Base-by-base conservation (phyloP, 2,113 vertebrate species). In the Epinephelus lanceolatus region DNA sequence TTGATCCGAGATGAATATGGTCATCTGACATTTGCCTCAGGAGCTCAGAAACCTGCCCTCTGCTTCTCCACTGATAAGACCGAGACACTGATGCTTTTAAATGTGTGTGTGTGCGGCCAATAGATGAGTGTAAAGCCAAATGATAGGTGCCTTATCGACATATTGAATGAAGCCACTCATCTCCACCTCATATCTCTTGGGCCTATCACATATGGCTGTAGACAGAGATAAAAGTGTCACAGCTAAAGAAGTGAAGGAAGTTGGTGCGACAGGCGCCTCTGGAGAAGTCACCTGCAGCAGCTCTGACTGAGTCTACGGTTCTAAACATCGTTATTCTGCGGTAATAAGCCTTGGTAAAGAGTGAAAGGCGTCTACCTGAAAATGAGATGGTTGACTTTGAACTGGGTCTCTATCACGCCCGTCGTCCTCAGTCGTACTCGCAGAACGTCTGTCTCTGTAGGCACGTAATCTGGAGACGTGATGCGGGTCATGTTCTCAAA, bases 371-470 rank as follows among this genome's bases (percentile, higher is more conserved):
- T 77, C 80, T 94, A 96, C 95, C 95, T 95, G 94, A 96, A 95
- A 59, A 94, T 73, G 63, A 96, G 92, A 79, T 94, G 95, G 56
- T 88, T 93, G 88, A 96, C 94, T 86, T 95, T 94, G 84, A 96
- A 96, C 92, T 96, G 95, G 25, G 95, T 96, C 89, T 96, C 95
- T 10, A 96, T 96, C 52, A 96, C 95, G 1, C 95, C 95, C 0
- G 94, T 95, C 0, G 95, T 96, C 91, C 95, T 93, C 74, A 96
- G 92, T 25, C 95, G 88, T 5, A 96, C 95, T 40, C 95, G 88
- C 74, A 96, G 92, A 42, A 96, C 93, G 5, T 95, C 95, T 0
- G 75, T 95, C 86, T 96, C 95, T 1, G 95, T 94, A 45, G 95
- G 95, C 52, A 95, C 86, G 61, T 94, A 96, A 27, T 93, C 94